Evolutionary conservation across 1,140 invertebrate genomes (phyloP).

Genomic region (Ceratitis capitata): DNA sequence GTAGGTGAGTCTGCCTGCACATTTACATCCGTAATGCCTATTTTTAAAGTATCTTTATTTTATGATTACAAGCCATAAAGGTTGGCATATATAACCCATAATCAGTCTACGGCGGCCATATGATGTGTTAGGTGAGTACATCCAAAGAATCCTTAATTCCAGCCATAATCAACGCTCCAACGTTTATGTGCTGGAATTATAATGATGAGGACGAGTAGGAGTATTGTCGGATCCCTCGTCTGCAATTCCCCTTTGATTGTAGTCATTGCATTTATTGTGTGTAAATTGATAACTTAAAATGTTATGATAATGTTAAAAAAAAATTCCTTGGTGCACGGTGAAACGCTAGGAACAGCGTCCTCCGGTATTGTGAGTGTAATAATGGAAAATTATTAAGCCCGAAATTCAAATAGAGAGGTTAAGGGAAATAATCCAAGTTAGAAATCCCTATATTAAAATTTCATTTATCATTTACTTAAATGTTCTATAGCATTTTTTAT

Average conservation of each 20-base stretch:
- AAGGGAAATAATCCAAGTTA: no score
- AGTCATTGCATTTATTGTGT: not conserved
- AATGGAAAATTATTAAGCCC: no score
- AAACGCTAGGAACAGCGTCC: no score
- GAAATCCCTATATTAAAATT: no score
- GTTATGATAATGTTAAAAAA: not conserved
- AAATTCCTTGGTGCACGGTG: no score
- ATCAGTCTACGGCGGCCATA: not conserved
- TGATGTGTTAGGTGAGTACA: not conserved
- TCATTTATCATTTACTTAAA: no score
- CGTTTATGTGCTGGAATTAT: not conserved
- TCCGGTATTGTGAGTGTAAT: no score
- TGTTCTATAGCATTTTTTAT: no score
- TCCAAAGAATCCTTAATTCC: not conserved
- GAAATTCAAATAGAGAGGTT: no score
- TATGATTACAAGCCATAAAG: not conserved
- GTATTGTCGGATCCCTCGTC: no score
- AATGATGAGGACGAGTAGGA: no score
- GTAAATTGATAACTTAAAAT: not conserved
- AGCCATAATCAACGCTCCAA: not conserved
- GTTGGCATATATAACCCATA: slow-evolving; percentile 19
- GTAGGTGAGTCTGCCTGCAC: not conserved
- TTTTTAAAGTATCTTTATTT: not conserved
- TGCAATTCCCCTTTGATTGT: not conserved
- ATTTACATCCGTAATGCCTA: not conserved